A percentile compares a stretch with the other conserved stretches of the same genome.
These are phyloP conservation scores for Channallabes apus DNA, from an alignment of 2,797 vertebrate genomes.

Conservation along the genomic window DNA sequence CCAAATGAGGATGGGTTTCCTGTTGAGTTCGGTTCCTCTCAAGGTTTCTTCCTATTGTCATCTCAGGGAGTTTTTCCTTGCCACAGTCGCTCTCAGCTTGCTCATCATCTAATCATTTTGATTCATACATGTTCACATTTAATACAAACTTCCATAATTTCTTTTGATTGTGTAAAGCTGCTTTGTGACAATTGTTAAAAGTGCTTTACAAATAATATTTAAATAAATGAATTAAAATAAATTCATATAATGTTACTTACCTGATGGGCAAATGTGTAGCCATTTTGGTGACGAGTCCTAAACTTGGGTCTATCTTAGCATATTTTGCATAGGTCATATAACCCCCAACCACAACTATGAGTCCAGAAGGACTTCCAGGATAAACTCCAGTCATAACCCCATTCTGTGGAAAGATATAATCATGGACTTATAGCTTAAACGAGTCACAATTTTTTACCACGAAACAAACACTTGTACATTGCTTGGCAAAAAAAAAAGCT, in stretches of 20 bases:
- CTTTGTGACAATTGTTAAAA: too few relatives aligned
- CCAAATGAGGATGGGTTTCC: too few relatives aligned
- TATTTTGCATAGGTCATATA: slow-evolving; percentile 91
- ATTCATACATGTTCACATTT: too few relatives aligned
- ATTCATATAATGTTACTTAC: slow-evolving; percentile 57
- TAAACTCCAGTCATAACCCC: slow-evolving; percentile 95
- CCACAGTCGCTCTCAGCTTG: too few relatives aligned
- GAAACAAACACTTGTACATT: slow-evolving; percentile 4
- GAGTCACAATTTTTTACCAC: not conserved
- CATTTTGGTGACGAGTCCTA: slow-evolving; percentile 83
- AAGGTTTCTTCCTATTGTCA: too few relatives aligned
- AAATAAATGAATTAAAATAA: too few relatives aligned
- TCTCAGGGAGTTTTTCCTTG: too few relatives aligned
- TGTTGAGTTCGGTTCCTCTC: too few relatives aligned
- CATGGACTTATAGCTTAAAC: not conserved
- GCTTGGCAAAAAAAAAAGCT: not conserved
- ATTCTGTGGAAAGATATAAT: slow-evolving; percentile 68
- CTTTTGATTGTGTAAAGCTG: too few relatives aligned
- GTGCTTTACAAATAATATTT: too few relatives aligned
- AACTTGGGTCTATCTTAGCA: slow-evolving; percentile 85
- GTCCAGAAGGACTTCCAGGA: slow-evolving; percentile 91
- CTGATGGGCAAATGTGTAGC: slow-evolving; percentile 74
- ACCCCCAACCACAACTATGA: slow-evolving; percentile 89
- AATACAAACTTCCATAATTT: too few relatives aligned
- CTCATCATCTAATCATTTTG: too few relatives aligned